Percentiles rank a stretch among this genome's conserved stretches.
These are phyloP conservation scores for Phaethornis superciliosus DNA, from an alignment of 2,113 vertebrate species.

Conservation along the genomic window DNA sequence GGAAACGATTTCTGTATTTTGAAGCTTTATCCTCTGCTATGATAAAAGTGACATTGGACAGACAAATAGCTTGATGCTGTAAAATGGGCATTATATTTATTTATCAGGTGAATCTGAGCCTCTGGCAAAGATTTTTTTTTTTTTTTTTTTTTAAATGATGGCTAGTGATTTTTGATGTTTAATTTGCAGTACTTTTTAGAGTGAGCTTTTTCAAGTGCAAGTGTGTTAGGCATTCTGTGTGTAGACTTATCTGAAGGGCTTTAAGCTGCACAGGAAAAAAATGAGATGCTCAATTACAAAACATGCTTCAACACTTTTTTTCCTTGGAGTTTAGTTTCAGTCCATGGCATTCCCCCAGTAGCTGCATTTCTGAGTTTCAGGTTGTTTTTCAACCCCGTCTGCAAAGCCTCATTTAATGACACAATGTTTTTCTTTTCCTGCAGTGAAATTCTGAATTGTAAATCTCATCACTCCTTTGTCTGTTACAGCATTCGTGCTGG, in stretches of 20 bases:
- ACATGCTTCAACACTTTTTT: constrained; percentile 25
- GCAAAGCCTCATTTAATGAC: constrained; percentile 35
- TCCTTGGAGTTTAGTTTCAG: constrained; percentile 39
- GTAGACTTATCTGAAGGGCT: background rate
- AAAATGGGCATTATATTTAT: background rate
- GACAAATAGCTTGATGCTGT: background rate
- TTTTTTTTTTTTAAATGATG: background rate
- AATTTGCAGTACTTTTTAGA: background rate
- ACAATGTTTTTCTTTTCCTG: background rate
- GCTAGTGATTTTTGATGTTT: background rate
- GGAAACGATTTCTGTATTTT: background rate
- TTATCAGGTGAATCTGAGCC: background rate
- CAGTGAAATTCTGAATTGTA: constrained; percentile 17
- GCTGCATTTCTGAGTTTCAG: background rate
- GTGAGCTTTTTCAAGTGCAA: background rate
- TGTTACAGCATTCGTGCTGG: background rate
- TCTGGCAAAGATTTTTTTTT: background rate
- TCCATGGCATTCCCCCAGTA: background rate
- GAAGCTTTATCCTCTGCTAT: background rate
- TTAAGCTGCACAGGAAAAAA: background rate
- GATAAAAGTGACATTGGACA: background rate
- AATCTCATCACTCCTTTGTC: constrained; percentile 19
- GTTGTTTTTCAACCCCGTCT: constrained; percentile 8
- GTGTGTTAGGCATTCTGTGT: background rate
- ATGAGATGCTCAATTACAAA: constrained; percentile 1